Percentiles rank a stretch among this genome's conserved stretches.
Evolutionary conservation across 2,888 invertebrate species (phyloP).

Genomic region (Ochropacha duplaris): DNA sequence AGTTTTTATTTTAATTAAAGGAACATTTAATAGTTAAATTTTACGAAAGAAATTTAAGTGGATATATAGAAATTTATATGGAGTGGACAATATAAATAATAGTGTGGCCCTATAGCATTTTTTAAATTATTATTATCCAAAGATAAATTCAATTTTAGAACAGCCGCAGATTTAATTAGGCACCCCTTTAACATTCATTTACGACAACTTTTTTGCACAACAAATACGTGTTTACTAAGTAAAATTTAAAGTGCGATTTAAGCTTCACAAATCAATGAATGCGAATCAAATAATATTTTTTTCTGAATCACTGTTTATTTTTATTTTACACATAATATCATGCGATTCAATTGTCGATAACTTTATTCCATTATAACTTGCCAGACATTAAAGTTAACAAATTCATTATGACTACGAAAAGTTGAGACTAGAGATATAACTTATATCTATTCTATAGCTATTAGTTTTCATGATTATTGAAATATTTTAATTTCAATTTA

Average conservation of each 20-base stretch:
- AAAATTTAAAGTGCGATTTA: constrained; percentile 67
- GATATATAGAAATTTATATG: too few species aligned
- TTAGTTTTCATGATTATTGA: constrained; percentile 43
- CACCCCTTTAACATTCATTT: constrained; percentile 28
- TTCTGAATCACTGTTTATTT: constrained; percentile 35
- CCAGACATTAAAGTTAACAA: constrained; percentile 50
- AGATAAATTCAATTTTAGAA: not conserved
- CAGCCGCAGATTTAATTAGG: not conserved
- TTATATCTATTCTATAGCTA: constrained; percentile 47
- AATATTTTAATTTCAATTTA: constrained; percentile 31
- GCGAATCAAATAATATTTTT: constrained; percentile 45
- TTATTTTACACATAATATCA: constrained; percentile 29
- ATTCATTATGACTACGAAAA: constrained; percentile 69
- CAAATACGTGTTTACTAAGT: constrained; percentile 53
- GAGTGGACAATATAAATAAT: not conserved
- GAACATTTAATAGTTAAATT: too few species aligned
- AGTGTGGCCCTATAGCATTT: not conserved
- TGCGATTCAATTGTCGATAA: constrained; percentile 32
- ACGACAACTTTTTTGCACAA: constrained; percentile 39
- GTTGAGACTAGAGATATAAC: constrained; percentile 77
- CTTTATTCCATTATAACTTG: constrained; percentile 38
- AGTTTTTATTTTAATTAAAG: not conserved
- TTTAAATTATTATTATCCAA: not conserved
- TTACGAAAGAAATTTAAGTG: too few species aligned
- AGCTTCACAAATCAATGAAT: constrained; percentile 54